phyloP scores from a whole-genome alignment of 2,888 invertebrate species.

The Argyresthia goedartella region DNA sequence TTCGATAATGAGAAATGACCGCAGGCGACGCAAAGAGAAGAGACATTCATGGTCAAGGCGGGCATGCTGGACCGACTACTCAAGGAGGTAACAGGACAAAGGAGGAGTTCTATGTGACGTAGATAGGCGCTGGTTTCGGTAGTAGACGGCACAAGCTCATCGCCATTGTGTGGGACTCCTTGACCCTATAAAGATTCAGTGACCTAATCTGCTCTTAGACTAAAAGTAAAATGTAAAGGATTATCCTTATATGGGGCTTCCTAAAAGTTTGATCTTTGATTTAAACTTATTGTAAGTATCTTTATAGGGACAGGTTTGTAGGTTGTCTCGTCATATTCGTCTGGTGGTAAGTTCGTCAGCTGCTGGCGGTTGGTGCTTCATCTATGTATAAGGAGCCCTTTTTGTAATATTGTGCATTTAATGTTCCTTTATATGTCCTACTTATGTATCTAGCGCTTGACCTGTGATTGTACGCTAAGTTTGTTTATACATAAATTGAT shows the following conservation, averaged over 20 bases:
- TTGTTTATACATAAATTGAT: conserved; percentile 3
- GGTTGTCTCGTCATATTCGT: conserved; percentile 48
- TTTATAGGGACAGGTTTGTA: conserved; percentile 10
- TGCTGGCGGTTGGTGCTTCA: conserved; percentile 67
- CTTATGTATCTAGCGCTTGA: conserved; percentile 39
- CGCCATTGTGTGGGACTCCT: conserved; percentile 39
- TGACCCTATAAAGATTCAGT: conserved; percentile 13
- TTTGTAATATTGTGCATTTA: conserved; percentile 47
- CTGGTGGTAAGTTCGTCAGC: conserved; percentile 36
- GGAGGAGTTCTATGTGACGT: conserved; percentile 18
- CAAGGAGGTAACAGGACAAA: conserved; percentile 85
- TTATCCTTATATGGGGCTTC: too few relatives aligned
- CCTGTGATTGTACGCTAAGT: conserved; percentile 49
- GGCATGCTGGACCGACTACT: conserved; percentile 90
- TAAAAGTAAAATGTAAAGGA: too few relatives aligned
- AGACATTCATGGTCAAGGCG: conserved; percentile 91
- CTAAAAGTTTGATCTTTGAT: too few relatives aligned
- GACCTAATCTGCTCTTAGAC: background rate
- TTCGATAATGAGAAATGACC: conserved; percentile 61
- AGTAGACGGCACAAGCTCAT: conserved; percentile 54
- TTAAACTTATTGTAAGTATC: conserved; percentile 1
- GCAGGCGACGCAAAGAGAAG: conserved; percentile 96
- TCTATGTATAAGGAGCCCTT: conserved; percentile 48
- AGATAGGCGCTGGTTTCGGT: conserved; percentile 48
- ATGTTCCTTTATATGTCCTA: conserved; percentile 36